Base-by-base conservation (phyloP, 1,140 invertebrate genomes). In the Cotesia chilonis region DNA sequence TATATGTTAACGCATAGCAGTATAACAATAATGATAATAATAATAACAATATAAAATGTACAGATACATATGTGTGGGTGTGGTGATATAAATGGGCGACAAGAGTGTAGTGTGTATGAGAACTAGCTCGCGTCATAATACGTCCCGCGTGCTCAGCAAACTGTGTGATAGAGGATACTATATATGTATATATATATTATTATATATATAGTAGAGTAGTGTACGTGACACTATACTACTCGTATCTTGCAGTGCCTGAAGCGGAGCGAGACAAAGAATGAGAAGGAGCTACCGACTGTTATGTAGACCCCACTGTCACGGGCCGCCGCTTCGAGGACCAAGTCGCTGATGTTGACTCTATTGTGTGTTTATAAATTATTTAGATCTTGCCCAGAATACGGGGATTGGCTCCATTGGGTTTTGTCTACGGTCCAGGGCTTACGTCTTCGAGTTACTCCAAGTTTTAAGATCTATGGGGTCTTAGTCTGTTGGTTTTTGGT, bases 251-350 rank as follows among this genome's bases (percentile, higher is more conserved):
- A 10, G 70, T 20, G 71, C 52, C 54, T 47, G 17, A 17, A 47
- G 52, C 52, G 67, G 47, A 38, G 66, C 63, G 68, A 61, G 65
- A 51, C 36, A 63, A 63, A 68, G 68, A 47, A 69, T 10, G 37
- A 66, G 68, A 20, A 61, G 20, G 64, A 66, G 20, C 41, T 20
- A 61, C 36, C 14, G 14, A 69, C 52, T 59, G 55, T 20, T 28
- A 28, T 28, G 28, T 28, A 38, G 37, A 28, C 52, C 47, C 66
- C 52, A 54, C 17, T 69, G 54, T 69, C 68, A 69, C 68, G 68
- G 68, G 55, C 68, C 68, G 37, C 28, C 54, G 68, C 55, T 28
- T n/a, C 54, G 59, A 69, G 54, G 28, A 57, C 55, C 55, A 55
- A 57, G 54, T 59, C n/a, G 57, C 35, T 60, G 12, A 37, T 60